phyloP scores from a whole-genome alignment of 2,888 invertebrate species.

The Aspidapion aeneum region DNA sequence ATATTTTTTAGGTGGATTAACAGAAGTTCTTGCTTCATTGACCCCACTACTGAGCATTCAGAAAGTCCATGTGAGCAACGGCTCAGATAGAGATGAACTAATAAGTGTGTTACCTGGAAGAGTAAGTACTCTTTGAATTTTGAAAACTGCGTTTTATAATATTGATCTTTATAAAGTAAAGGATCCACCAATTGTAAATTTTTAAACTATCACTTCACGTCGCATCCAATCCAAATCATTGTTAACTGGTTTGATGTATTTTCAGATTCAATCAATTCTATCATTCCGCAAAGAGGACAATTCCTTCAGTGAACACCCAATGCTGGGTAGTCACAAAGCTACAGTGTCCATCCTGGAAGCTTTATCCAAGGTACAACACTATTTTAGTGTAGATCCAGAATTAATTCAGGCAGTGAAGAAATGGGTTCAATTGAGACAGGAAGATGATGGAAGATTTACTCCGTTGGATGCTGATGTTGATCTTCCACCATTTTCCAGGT shows the following conservation, averaged over 20 bases:
- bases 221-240: too few relatives aligned
- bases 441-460: conserved; percentile 58
- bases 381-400: conserved; percentile 60
- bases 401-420: conserved; percentile 56
- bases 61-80: conserved; percentile 48
- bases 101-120: conserved; percentile 56
- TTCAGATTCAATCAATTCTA: conserved; percentile 58
- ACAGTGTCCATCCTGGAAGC: conserved; percentile 60
- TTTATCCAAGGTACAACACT: conserved; percentile 57
- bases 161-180: too few relatives aligned
- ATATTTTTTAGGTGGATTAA: conserved; percentile 37
- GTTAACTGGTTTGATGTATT: too few relatives aligned
- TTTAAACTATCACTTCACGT: too few relatives aligned
- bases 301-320: conserved; percentile 64
- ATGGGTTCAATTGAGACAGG: conserved; percentile 60
- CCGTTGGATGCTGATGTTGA: conserved; percentile 58
- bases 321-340: conserved; percentile 57
- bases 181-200: too few relatives aligned
- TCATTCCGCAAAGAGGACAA: conserved; percentile 62
- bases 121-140: conserved; percentile 40
- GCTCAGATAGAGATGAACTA: conserved; percentile 51
- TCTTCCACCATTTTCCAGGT: conserved; percentile 30
- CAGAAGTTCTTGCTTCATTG: conserved; percentile 56
- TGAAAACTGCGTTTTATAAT: too few relatives aligned
- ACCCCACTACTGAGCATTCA: conserved; percentile 57